These are phyloP conservation scores for Lepus timidus DNA, from an alignment of 2,113 vertebrate species.

Conservation along the genomic window DNA sequence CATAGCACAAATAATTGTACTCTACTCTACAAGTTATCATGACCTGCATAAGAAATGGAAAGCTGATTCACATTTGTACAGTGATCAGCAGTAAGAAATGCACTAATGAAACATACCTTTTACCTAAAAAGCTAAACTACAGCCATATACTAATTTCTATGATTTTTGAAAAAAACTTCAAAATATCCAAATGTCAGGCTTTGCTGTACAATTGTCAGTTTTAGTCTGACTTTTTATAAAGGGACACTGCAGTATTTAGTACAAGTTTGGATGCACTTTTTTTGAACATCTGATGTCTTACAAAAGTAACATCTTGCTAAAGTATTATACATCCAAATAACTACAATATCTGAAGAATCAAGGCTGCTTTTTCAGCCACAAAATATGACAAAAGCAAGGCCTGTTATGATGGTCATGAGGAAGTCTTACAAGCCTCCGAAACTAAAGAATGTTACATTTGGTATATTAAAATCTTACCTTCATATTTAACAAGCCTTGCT, in stretches of 20 bases:
- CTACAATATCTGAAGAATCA: conserved; percentile 99
- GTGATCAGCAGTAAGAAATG: conserved; percentile 91
- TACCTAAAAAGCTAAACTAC: conserved; percentile 93
- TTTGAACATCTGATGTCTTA: conserved; percentile 99
- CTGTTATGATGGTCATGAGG: conserved; percentile 99
- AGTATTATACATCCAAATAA: conserved; percentile 99
- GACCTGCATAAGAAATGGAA: conserved; percentile 91
- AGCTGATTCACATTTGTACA: conserved; percentile 90
- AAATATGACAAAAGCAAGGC: conserved; percentile 99
- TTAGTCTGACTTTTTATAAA: conserved; percentile 94
- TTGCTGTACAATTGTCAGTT: conserved; percentile 91
- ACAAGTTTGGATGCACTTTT: conserved; percentile 95
- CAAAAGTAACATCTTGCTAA: conserved; percentile 99
- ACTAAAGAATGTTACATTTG: conserved; percentile 99
- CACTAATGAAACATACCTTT: conserved; percentile 92
- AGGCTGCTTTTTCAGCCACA: conserved; percentile 99
- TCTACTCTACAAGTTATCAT: conserved; percentile 92
- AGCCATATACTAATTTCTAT: conserved; percentile 91
- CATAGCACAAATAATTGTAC: conserved; percentile 92
- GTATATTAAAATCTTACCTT: conserved; percentile 97
- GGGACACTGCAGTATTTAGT: conserved; percentile 98
- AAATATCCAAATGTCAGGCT: conserved; percentile 94
- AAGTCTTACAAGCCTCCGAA: conserved; percentile 98
- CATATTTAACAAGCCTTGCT: conserved; percentile 99
- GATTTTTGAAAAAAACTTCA: conserved; percentile 92